Conservation (phyloP, 2,113 vertebrate genomes). For the Porphyrio hochstetteri region DNA sequence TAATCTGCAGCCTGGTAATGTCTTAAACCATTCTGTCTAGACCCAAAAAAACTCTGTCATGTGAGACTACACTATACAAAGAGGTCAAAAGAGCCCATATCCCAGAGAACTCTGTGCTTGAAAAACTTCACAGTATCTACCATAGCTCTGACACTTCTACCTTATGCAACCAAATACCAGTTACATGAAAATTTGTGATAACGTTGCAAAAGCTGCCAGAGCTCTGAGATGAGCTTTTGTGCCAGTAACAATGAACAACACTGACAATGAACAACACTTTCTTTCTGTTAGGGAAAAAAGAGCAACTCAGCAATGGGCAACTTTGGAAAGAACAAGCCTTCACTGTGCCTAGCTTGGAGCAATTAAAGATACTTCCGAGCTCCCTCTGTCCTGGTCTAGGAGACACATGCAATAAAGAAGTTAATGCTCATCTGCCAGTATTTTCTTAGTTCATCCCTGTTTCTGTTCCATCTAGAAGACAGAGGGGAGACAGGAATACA, state of each 20-base stretch:
- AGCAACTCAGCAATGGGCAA: not conserved
- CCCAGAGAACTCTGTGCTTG: not conserved
- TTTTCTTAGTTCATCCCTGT: not conserved
- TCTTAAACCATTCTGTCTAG: not conserved
- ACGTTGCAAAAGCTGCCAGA: not conserved
- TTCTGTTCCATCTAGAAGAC: not conserved
- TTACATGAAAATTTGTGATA: not conserved
- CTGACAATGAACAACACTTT: not conserved
- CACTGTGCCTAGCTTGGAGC: not conserved
- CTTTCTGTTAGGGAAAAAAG: not conserved
- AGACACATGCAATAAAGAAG: not conserved
- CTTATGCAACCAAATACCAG: not conserved
- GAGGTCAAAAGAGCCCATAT: not conserved
- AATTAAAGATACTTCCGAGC: not conserved
- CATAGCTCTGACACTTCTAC: not conserved
- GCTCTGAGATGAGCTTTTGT: slow-evolving; percentile 4
- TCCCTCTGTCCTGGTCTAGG: not conserved
- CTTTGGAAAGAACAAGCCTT: not conserved
- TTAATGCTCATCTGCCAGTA: not conserved
- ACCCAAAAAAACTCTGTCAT: not conserved
- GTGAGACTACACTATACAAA: not conserved
- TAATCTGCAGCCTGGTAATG: not conserved
- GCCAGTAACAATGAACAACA: not conserved
- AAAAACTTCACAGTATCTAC: not conserved
- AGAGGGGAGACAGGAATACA: not conserved